Evolutionary conservation across 2,113 vertebrate genomes (phyloP), one percentile per base, ranked within the genome.

Genomic region (Passer montanus): DNA sequence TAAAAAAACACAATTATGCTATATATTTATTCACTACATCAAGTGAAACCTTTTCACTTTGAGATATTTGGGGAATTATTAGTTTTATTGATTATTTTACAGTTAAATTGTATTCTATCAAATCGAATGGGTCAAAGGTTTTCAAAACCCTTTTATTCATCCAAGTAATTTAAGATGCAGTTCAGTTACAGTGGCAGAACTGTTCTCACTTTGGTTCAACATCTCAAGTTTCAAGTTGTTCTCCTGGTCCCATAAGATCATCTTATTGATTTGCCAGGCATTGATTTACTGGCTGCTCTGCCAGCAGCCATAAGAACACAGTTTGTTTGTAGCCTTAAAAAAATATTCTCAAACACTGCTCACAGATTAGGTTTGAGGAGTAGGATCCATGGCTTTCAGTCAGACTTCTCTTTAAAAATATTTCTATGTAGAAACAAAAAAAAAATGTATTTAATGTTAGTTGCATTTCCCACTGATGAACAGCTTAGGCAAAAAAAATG

Each of bases 1-100:
- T 26, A 56, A 76, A 27, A 84, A 39, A 5, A 2, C 20, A 20
- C 33, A 49, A 69, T 90, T 87, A 85, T 49, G 27, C 44, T 47
- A 12, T 46, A 13, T 74, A 56, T 70, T 92, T 88, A 94, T 90
- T 93, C 39, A 50, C 39, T 52, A 21, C 50, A 43, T 49, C 28
- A 50, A 79, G 59, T 82, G 69, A 84, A 95, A 85, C 46, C 62
- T 93, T 95, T 90, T 84, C 68, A 52, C 69, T 74, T 70, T 28
- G 37, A 81, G 59, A 44, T n/a, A 24, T 56, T 93, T 49, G 64
- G 26, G 64, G 53, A 87, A 82, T 91, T 81, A 88, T 49, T 94
- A 81, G 9, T 95, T 84, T 49, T 84, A 94, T 87, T 70, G 64
- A 90, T 79, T 95, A 84, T 90, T 95, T 83, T 88, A 72, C 68